Conservation (phyloP, 2,888 invertebrate genomes). For the Eurytoma adleriae region DNA sequence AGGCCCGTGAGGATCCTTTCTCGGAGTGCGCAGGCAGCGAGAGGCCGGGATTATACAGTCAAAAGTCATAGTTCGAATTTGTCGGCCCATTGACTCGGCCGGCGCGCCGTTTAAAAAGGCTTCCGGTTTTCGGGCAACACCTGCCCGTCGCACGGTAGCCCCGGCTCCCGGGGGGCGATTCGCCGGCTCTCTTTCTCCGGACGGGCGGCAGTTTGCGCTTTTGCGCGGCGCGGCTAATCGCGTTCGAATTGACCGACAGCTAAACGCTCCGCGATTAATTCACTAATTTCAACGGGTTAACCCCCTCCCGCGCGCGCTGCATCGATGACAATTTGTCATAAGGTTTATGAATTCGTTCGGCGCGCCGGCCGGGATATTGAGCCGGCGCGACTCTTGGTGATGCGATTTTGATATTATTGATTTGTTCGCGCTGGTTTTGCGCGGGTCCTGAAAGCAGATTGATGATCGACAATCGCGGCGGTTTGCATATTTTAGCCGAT, state of each 20-base stretch:
- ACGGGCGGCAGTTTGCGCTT: slow-evolving; percentile 35
- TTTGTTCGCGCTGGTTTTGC: no score
- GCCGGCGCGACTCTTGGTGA: no score
- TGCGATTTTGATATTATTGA: no score
- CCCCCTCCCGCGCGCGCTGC: background rate
- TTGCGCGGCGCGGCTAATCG: slow-evolving; percentile 46
- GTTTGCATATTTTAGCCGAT: no score
- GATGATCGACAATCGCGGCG: no score
- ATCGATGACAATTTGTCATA: slow-evolving; percentile 31
- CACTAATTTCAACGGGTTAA: slow-evolving; percentile 29
- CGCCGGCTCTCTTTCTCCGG: slow-evolving; percentile 8
- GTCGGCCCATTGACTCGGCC: slow-evolving; percentile 70
- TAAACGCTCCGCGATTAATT: slow-evolving; percentile 49
- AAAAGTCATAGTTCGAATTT: slow-evolving; percentile 75
- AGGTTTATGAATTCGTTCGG: no score
- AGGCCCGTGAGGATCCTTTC: slow-evolving; percentile 60
- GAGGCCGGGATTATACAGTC: slow-evolving; percentile 73
- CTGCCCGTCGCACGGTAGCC: slow-evolving; percentile 66
- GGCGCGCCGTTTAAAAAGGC: slow-evolving; percentile 66
- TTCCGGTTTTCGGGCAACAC: slow-evolving; percentile 74
- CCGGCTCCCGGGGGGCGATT: background rate
- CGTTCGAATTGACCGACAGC: slow-evolving; percentile 55
- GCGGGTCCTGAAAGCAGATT: no score
- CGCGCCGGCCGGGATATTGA: no score
- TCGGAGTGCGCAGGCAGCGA: slow-evolving; percentile 62